Percentiles rank a stretch among this genome's conserved stretches.
phyloP scores from a whole-genome alignment of 1,140 invertebrate genomes.

The Drosophila paulistorum region DNA sequence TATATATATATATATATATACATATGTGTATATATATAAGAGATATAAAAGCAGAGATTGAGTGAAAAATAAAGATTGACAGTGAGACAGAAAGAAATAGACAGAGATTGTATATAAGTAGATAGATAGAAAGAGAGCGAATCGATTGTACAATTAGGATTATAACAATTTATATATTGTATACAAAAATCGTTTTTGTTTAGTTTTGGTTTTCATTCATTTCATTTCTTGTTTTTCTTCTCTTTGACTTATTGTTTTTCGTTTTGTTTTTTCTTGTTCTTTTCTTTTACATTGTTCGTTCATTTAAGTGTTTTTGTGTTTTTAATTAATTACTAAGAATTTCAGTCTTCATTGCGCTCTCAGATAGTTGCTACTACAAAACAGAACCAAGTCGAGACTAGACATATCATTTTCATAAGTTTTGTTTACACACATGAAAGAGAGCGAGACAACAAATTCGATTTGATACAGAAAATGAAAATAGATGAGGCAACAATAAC shows the following conservation, averaged over 20 bases:
- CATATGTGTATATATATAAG: conserved; percentile 44
- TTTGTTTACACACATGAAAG: conserved; percentile 42
- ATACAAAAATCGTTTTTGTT: conserved; percentile 26
- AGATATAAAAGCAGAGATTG: conserved; percentile 27
- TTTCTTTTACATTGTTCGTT: conserved; percentile 39
- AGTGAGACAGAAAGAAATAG: conserved; percentile 66
- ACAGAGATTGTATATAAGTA: conserved; percentile 68
- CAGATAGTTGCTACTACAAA: conserved; percentile 32
- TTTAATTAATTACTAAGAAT: conserved; percentile 53
- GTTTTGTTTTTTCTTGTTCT: neutral
- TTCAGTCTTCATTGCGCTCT: conserved; percentile 27
- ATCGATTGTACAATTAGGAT: conserved; percentile 63
- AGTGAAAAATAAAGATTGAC: neutral
- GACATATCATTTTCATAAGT: conserved; percentile 68
- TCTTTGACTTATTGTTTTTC: conserved; percentile 11
- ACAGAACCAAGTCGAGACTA: conserved; percentile 40
- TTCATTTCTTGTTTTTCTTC: conserved; percentile 56
- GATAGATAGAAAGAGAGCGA: conserved; percentile 33
- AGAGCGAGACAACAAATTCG: conserved; percentile 19
- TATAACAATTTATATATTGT: conserved; percentile 65
- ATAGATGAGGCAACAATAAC: neutral
- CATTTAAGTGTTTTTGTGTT: conserved; percentile 17
- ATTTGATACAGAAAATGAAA: neutral
- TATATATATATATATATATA: conserved; percentile 55
- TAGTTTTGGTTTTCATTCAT: conserved; percentile 40